These are phyloP conservation scores for Cartodere bifasciata DNA, from an alignment of 2,888 invertebrate species.

Conservation along the genomic window DNA sequence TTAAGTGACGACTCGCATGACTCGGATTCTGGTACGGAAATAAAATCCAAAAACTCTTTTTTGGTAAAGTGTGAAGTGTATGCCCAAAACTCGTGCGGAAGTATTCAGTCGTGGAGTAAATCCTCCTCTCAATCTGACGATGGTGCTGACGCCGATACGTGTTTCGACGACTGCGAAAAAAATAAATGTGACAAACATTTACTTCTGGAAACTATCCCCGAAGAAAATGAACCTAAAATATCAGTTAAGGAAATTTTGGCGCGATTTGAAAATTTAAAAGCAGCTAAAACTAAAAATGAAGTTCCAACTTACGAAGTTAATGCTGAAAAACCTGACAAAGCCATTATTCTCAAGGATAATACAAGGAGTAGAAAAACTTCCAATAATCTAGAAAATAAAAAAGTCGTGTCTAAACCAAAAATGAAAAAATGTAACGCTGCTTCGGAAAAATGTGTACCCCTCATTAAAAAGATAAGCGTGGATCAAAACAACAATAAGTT, in stretches of 20 bases:
- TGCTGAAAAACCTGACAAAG: no score
- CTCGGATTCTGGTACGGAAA: constrained; percentile 53
- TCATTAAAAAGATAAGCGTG: no score
- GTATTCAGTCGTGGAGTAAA: constrained; percentile 22
- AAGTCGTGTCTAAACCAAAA: constrained; percentile 13
- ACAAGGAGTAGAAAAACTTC: no score
- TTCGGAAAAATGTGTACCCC: no score
- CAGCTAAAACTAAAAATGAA: no score
- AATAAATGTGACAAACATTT: constrained; percentile 17
- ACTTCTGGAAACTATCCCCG: constrained; percentile 70
- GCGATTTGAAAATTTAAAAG: constrained; percentile 51
- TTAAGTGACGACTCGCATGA: constrained; percentile 47
- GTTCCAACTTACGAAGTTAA: no score
- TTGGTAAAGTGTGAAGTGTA: constrained; percentile 33
- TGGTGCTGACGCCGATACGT: constrained; percentile 12
- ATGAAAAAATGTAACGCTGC: no score
- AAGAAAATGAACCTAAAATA: constrained; percentile 70
- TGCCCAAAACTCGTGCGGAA: constrained; percentile 27
- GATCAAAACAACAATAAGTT: no score
- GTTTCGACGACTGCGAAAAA: constrained; percentile 18
- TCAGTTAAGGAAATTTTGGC: constrained; percentile 74
- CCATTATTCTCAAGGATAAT: no score
- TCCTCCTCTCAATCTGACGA: constrained; percentile 15
- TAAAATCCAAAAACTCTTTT: constrained; percentile 28
- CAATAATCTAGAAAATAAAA: no score